Evolutionary conservation across 2,888 invertebrate genomes (phyloP), one percentile per base, ranked within the genome.

Genomic region (Chrysomela aeneicollis): DNA sequence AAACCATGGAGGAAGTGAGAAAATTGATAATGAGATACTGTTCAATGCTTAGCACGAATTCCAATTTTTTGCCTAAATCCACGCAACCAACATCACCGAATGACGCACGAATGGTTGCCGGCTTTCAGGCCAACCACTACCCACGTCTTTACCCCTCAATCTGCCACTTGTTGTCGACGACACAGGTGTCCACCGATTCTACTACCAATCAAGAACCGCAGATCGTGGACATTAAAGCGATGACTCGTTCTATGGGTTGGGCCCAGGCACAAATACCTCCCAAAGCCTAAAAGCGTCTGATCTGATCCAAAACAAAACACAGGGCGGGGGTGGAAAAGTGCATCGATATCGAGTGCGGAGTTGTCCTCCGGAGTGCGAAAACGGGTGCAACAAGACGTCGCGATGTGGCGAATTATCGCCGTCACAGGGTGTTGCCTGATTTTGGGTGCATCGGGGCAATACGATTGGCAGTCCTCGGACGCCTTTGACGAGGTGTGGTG

Each of bases 381-480:
- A 30, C n/a, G n/a, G n/a, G n/a, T n/a, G n/a, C n/a, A n/a, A n/a
- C n/a, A n/a, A n/a, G n/a, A n/a, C 19, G 32, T 59, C 35, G 61
- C 52, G 51, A 32, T 61, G 22, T 51, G 47, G 17, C 47, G 35
- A 12, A 50, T 42, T 42, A 12, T 53, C 21, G 53, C 59, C n/a
- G 47, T 47, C 53, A 42, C 51, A 18, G 32, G 49, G 49, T 67
- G 55, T 63, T 63, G 72, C 46, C 68, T 71, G 57, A 75, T 78
- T 67, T 79, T 79, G 86, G 77, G 79, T 72, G 81, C 79, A 86
- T 90, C 91, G 84, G 92, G 90, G 21, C 95, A 95, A 80, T 95
- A 92, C 78, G 94, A 95, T 78, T 98, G 97, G 97, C 95, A 96
- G 84, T 84, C 89, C 18, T 88, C 92, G 64, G 98, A 98, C 85